Conservation (phyloP, 2,797 vertebrate species). For the Halcyon smyrnensis region DNA sequence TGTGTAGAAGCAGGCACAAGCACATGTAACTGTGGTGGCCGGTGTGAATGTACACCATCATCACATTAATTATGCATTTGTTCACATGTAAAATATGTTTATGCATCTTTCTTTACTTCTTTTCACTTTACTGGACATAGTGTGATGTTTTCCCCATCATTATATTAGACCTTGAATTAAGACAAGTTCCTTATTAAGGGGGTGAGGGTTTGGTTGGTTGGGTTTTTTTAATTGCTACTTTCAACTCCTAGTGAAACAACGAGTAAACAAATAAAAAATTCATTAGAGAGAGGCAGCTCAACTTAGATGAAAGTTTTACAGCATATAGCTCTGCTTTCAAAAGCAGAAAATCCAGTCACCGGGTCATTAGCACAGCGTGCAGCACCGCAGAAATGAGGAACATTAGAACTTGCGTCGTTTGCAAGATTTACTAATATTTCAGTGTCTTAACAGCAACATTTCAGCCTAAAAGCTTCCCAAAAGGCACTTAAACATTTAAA, state of each 20-base stretch:
- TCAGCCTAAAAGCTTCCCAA: constrained; percentile 58
- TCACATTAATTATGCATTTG: constrained; percentile 56
- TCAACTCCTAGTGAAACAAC: constrained; percentile 72
- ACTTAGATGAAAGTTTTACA: constrained; percentile 78
- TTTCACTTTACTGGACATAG: background rate
- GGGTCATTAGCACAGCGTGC: constrained; percentile 77
- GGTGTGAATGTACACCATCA: background rate
- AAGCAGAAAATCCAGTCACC: constrained; percentile 72
- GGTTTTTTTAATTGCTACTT: constrained; percentile 75
- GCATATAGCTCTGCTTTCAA: constrained; percentile 70
- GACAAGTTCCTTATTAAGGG: constrained; percentile 44
- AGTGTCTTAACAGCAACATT: constrained; percentile 56
- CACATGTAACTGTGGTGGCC: background rate
- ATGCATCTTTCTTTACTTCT: background rate
- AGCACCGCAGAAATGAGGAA: constrained; percentile 18
- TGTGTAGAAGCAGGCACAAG: background rate
- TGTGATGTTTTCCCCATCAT: background rate
- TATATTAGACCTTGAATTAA: constrained; percentile 58
- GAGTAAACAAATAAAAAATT: constrained; percentile 85
- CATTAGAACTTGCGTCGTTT: constrained; percentile 46
- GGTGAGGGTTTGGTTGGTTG: background rate
- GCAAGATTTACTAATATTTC: constrained; percentile 70
- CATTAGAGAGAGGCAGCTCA: constrained; percentile 77
- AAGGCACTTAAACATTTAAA: constrained; percentile 45
- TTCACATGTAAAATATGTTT: background rate